Conservation (phyloP, 2,113 vertebrate genomes). For the Haemorhous mexicanus region DNA sequence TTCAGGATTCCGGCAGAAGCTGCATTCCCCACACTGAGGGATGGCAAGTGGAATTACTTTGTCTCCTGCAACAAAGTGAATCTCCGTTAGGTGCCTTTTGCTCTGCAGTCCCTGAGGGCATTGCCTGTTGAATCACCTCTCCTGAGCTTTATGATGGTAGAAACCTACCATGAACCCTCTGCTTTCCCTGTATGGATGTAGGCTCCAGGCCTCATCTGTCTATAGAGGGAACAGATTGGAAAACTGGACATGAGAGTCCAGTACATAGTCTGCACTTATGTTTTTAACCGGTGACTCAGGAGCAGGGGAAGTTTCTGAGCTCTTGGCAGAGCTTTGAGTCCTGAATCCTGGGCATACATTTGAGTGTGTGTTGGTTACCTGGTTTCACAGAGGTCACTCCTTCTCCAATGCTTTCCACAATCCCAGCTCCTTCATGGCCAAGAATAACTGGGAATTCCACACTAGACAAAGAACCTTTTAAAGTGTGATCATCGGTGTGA, state of each 20-base stretch:
- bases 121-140: background rate
- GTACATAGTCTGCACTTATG: background rate
- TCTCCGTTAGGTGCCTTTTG: background rate
- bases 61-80: background rate
- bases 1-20: background rate
- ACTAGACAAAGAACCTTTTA: background rate
- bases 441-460: background rate
- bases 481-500: background rate
- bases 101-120: rapidly evolving
- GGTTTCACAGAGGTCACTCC: background rate
- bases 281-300: background rate
- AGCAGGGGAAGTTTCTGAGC: background rate
- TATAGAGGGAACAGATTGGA: background rate
- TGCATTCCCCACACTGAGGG: background rate
- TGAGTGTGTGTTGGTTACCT: background rate
- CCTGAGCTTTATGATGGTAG: background rate
- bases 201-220: rapidly evolving
- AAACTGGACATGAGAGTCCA: background rate
- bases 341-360: rapidly evolving
- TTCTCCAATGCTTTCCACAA: background rate
- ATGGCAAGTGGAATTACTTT: background rate
- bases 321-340: background rate
- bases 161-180: background rate
- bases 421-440: background rate
- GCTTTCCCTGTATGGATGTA: background rate